phyloP scores from a whole-genome alignment of 2,113 vertebrate species.

The Smithornis capensis region DNA sequence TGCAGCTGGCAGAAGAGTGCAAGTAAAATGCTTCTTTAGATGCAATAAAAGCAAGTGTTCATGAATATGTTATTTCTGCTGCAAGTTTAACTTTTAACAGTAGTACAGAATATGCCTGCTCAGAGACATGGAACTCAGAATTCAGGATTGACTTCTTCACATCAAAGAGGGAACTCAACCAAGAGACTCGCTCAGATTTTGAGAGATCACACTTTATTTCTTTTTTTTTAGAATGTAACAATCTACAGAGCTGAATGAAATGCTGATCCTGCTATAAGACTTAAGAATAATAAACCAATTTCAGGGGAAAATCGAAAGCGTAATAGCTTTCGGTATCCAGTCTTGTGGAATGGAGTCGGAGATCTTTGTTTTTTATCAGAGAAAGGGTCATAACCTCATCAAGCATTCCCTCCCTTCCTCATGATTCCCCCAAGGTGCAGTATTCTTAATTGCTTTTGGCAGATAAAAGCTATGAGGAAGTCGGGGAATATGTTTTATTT shows the following conservation, averaged over 20 bases:
- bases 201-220: neutral
- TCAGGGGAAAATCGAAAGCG: neutral
- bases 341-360: neutral
- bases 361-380: slow-evolving; percentile 5
- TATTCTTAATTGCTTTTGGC: slow-evolving; percentile 47
- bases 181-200: neutral
- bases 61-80: neutral
- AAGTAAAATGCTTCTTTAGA: neutral
- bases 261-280: neutral
- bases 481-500: slow-evolving; percentile 10
- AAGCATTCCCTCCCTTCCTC: slow-evolving; percentile 45
- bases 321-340: neutral
- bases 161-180: neutral
- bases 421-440: slow-evolving; percentile 12
- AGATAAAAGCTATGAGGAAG: slow-evolving; percentile 52
- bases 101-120: neutral
- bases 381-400: neutral
- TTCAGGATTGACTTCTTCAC: neutral
- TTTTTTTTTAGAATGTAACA: neutral
- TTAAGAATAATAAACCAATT: neutral
- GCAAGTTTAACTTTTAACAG: neutral
- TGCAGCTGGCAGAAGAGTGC: neutral
- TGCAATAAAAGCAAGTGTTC: neutral
- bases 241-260: neutral
- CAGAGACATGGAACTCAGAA: neutral